Conservation (phyloP, 2,113 vertebrate species). For the Butastur rufipennis region DNA sequence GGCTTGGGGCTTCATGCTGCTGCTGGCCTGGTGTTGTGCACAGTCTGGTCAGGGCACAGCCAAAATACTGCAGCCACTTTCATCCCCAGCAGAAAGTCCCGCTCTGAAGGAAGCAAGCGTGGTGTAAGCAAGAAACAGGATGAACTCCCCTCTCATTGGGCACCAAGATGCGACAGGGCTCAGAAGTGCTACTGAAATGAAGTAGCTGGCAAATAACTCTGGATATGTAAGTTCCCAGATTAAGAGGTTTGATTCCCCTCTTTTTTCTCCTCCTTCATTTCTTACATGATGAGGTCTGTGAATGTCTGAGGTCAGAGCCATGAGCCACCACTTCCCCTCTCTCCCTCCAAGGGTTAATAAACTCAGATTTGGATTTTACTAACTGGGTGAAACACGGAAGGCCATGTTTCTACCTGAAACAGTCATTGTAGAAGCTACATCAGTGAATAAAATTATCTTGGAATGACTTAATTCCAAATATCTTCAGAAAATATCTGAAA, state of each 20-base stretch:
- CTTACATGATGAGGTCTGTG: background rate
- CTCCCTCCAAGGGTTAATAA: background rate
- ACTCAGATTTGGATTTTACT: background rate
- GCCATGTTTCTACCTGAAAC: background rate
- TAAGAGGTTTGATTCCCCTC: background rate
- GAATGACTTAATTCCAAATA: background rate
- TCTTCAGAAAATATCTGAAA: background rate
- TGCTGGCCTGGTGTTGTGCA: background rate
- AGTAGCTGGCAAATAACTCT: background rate
- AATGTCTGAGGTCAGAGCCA: background rate
- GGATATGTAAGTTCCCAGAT: background rate
- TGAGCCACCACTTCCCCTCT: background rate
- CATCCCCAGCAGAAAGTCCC: background rate
- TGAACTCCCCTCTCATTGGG: background rate
- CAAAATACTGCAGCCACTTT: background rate
- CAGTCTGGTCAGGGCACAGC: background rate
- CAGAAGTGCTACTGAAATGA: background rate
- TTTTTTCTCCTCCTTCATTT: background rate
- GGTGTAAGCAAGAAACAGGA: background rate
- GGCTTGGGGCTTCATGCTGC: background rate
- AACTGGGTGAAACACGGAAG: background rate
- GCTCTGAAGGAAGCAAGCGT: background rate
- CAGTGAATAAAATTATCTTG: background rate
- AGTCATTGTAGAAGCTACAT: background rate
- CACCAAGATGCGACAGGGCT: background rate